phyloP scores from a whole-genome alignment of 2,888 invertebrate species.

The Folsomia manolachei region DNA sequence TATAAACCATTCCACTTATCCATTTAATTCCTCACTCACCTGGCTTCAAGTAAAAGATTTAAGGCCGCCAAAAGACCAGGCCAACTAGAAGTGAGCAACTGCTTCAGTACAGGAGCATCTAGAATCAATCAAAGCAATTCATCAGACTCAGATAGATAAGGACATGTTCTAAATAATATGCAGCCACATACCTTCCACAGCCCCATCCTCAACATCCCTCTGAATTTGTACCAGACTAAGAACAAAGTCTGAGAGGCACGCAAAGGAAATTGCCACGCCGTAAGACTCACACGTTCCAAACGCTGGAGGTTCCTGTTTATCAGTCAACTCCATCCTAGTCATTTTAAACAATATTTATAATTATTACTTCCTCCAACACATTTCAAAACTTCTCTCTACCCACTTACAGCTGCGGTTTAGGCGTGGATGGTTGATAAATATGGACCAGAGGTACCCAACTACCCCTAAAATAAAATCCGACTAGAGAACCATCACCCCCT shows the following conservation, averaged over 20 bases:
- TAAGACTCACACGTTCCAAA: conserved; percentile 86
- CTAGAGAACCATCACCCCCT: conserved; percentile 79
- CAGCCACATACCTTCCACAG: conserved; percentile 33
- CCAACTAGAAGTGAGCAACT: conserved; percentile 91
- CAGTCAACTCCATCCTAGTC: conserved; percentile 87
- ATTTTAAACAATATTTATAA: too few species aligned
- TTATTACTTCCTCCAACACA: neutral
- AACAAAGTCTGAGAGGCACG: conserved; percentile 87
- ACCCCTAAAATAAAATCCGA: conserved; percentile 89
- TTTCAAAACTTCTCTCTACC: neutral
- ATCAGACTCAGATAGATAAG: neutral
- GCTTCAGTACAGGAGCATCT: conserved; percentile 53
- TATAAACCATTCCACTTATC: neutral
- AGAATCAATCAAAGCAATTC: too few species aligned
- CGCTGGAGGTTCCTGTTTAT: conserved; percentile 87
- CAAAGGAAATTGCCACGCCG: conserved; percentile 92
- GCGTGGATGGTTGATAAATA: conserved; percentile 80
- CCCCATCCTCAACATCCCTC: conserved; percentile 63
- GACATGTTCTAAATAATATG: neutral
- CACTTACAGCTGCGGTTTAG: conserved; percentile 82
- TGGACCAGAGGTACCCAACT: conserved; percentile 85
- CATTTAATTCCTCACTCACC: conserved; percentile 54
- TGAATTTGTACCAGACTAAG: conserved; percentile 70
- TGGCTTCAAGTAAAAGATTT: conserved; percentile 88
- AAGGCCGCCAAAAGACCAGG: conserved; percentile 88